Base-by-base conservation (phyloP, 2,888 invertebrate genomes). In the Clepsis dumicolana region DNA sequence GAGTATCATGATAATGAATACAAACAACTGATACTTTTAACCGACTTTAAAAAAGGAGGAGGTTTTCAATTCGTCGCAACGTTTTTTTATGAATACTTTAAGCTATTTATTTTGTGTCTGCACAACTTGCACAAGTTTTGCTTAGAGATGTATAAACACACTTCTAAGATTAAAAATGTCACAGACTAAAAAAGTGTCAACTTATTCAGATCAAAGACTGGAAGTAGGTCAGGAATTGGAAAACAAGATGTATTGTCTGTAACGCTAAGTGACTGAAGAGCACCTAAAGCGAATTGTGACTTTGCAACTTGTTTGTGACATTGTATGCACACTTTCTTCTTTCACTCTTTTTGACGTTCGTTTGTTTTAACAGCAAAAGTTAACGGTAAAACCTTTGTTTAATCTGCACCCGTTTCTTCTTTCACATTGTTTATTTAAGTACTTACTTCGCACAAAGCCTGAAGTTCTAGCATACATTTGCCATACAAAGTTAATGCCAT, bases 351-450 rank as follows among this genome's bases (percentile, higher is more conserved):
- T 64, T 63, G 57, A 57, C 57, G 59, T 64, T 59, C 57, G 63
- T 63, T 68, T 68, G 63, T 68, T 62, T 24, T n/a, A 54, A 59
- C 41, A 24, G 29, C 63, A 64, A 68, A 68, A 67, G 56, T 50
- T 50, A 63, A 68, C 41, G 35, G 56, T 24, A 32, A 54, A 62
- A 25, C 25, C 38, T 63, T 57, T 50, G 56, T 56, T 29, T 24
- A 53, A 24, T 32, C 29, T 61, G 54, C 24, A 50, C n/a, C 4
- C 24, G 25, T 61, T 48, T 44, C 29, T 21, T 21, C 2, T 18
- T 48, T 14, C 24, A n/a, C 16, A 50, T 48, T 56, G 35, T 67
- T 50, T 27, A 25, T 54, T 44, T n/a, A n/a, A n/a, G n/a, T n/a
- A n/a, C n/a, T n/a, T 60, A 54, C 16, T 1, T n/a, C 4, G 10